Percentiles rank a stretch among this genome's conserved stretches.
phyloP scores from a whole-genome alignment of 92 coral and sea anemone species.

The Porites cylindrica region DNA sequence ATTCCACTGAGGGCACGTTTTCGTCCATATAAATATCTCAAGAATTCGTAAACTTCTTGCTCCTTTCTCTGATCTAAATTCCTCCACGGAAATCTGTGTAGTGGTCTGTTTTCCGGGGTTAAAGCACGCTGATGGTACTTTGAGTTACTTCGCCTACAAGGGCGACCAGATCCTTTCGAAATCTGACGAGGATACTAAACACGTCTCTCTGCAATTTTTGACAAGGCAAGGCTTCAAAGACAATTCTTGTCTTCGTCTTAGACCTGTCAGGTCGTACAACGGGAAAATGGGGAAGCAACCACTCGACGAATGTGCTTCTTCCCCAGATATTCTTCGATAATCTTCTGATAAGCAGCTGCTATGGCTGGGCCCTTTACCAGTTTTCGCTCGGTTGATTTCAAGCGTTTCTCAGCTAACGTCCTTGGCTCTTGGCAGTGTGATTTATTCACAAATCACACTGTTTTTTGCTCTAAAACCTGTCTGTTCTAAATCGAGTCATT shows the following conservation, averaged over 20 bases:
- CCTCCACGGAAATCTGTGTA: slow-evolving; percentile 58
- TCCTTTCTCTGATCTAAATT: slow-evolving; percentile 27
- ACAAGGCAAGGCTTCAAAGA: slow-evolving; percentile 45
- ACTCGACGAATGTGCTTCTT: slow-evolving; percentile 28
- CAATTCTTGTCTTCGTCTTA: neutral
- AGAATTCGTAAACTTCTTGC: no score
- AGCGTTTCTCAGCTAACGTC: neutral
- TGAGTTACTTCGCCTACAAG: slow-evolving; percentile 49
- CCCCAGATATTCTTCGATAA: slow-evolving; percentile 21
- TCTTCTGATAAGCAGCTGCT: slow-evolving; percentile 18
- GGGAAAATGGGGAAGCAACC: neutral
- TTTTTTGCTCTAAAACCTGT: no score
- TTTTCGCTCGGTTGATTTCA: slow-evolving; percentile 29
- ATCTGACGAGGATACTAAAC: slow-evolving; percentile 31
- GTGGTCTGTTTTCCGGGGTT: slow-evolving; percentile 31
- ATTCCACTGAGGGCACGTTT: slow-evolving; percentile 61
- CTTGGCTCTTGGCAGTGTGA: no score
- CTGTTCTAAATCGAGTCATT: no score
- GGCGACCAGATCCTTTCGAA: slow-evolving; percentile 43
- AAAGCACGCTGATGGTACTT: slow-evolving; percentile 57
- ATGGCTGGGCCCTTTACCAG: slow-evolving; percentile 6
- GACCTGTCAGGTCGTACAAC: no score
- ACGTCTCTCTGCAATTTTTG: slow-evolving; percentile 62
- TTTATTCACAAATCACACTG: no score
- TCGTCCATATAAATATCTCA: slow-evolving; percentile 33